Base-by-base conservation (phyloP, 1,140 invertebrate species). In the Brachionus asplanchnoidis region DNA sequence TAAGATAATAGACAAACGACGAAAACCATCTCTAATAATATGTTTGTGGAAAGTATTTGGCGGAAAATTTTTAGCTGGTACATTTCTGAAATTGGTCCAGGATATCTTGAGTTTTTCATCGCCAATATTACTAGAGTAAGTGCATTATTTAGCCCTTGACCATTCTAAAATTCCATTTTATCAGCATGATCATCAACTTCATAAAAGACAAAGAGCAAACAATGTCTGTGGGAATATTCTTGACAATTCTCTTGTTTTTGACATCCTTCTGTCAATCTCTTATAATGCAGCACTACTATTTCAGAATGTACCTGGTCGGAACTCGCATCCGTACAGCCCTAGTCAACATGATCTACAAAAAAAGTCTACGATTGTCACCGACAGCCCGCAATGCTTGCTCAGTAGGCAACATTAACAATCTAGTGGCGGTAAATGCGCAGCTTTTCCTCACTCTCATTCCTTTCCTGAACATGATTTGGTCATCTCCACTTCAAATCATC, bases 381-480 rank as follows among this genome's bases (percentile, higher is more conserved):
- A 84, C 87, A 32, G 86, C 90, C 7, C 87, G 90, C 11, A 88
- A 88, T 56, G 87, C 88, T 8, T 89, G 91, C 6, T 92, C 92
- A 9, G 89, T 91, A 17, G 92, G 92, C 11, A 92, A 93, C 86
- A 92, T 92, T 42, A 91, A 91, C 1, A 92, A 92, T 86, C 86
- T 92, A 50, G 91, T 92, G 90, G 89, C 92, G 0, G 91, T 91
- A 12, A 92, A 92, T 88, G 89, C 91, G 9, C 90, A 92, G 85
- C 85, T 88, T n/a, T 90, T 90, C 85, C 88, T 89, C 85, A 91
- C 92, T 84, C 86, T 91, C 46, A 90, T 89, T 85, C 90, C 89
- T 0, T 97, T 97, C 88, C 90, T 98, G 82, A 97, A 97, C 89
- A 96, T 96, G 93, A 92, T 98, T 86, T 99, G 97, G 97, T 97